These are phyloP conservation scores for Myotis yumanensis DNA, from an alignment of 2,113 vertebrate species.

Conservation along the genomic window DNA sequence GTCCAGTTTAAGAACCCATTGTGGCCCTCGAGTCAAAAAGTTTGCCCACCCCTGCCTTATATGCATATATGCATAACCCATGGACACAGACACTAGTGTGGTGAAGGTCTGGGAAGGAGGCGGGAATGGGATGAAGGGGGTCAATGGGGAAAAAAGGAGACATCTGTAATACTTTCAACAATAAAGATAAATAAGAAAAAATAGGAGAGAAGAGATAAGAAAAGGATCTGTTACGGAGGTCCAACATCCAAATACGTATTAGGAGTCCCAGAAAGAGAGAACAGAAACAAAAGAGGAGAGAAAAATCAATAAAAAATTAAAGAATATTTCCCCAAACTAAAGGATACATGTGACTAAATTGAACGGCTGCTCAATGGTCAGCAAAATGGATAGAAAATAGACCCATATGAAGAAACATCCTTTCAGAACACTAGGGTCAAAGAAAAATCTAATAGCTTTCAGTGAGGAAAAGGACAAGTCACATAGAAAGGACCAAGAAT, in stretches of 20 bases:
- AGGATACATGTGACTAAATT: slow-evolving; percentile 9
- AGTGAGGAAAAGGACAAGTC: not conserved
- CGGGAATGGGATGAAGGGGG: too few species aligned
- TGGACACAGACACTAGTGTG: too few species aligned
- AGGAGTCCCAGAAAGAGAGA: slow-evolving; percentile 2
- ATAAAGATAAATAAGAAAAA: not conserved
- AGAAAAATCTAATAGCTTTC: slow-evolving; percentile 3
- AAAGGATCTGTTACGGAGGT: not conserved
- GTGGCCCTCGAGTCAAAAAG: too few species aligned
- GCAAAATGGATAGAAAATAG: not conserved
- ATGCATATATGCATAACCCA: too few species aligned
- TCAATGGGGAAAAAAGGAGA: too few species aligned
- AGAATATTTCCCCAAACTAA: slow-evolving; percentile 22
- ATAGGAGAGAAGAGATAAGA: not conserved
- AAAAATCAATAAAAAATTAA: slow-evolving; percentile 37
- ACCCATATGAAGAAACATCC: not conserved
- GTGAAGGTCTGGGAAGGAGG: too few species aligned
- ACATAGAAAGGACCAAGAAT: not conserved
- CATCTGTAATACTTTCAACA: too few species aligned
- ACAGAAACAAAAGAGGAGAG: not conserved
- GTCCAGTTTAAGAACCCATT: too few species aligned
- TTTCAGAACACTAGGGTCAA: not conserved
- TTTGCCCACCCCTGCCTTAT: too few species aligned
- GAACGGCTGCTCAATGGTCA: not conserved
- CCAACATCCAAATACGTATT: not conserved